Base-by-base conservation (phyloP, 2,888 invertebrate species). In the Dasysyrphus tricinctus region DNA sequence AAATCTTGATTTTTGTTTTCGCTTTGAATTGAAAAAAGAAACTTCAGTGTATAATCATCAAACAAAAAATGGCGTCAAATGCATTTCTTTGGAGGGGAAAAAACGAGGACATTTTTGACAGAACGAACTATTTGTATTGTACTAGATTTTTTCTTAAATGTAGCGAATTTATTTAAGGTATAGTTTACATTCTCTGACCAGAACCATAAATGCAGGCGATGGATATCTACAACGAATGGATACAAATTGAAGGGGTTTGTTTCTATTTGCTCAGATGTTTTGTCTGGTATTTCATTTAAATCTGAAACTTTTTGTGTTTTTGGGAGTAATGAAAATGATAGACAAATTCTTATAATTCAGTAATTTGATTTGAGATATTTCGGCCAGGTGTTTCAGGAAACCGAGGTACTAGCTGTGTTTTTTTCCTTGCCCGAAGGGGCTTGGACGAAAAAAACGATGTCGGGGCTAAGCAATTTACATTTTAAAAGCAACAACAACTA, bases 61-160 rank as follows among this genome's bases (percentile, higher is more conserved):
- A 16, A 49, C 29, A 34, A 61, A 63, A 80, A 49, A 74, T 67
- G 74, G 79, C 79, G 79, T 67, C 63, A 37, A 39, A 65, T 79
- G 79, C 79, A 67, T 67, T 49, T 67, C 34, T 37, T 12, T 14
- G 34, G 7, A 56, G 3, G 19, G 37, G 3, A 19, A 19, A 12
- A 37, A 2, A 24, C n/a, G 16, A 34, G 67, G 7, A 67, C 1
- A 24, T 56, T 47, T 61, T 42, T 73, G 73, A 79, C 79, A 79
- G 65, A 5, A 49, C 42, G 65, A 5, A 49, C 42, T 24, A 44
- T 44, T 51, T 42, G 34, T 6, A 67, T 34, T 57, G 79, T 65
- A 80, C 32, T 80, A 72, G 78, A 79, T 79, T 69, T 76, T 24
- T 24, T 24, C 3, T n/a, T 39, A 6, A 24, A 24, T 24, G 7